A percentile compares a stretch with the other conserved stretches of the same genome.
Conservation (phyloP, 2,888 invertebrate genomes). For the Folsomia manolachei region DNA sequence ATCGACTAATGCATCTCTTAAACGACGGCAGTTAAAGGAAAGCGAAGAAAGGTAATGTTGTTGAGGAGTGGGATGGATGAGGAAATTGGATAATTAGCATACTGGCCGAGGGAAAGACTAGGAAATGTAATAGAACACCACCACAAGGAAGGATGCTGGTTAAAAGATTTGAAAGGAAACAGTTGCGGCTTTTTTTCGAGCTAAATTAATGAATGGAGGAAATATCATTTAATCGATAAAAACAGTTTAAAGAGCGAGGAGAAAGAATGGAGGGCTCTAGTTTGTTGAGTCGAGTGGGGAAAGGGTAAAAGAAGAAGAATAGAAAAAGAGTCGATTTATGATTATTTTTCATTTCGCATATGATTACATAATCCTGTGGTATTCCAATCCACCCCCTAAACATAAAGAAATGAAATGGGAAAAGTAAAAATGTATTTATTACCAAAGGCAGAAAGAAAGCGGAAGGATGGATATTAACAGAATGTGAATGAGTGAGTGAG, state of each 20-base stretch:
- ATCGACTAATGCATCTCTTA: background rate
- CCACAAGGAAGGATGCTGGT: background rate
- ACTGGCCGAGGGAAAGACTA: constrained; percentile 17
- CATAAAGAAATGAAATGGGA: constrained; percentile 23
- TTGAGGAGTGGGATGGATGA: background rate
- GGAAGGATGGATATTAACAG: background rate
- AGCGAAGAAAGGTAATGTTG: constrained; percentile 6
- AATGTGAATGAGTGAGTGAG: too few relatives aligned
- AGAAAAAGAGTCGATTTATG: constrained; percentile 38
- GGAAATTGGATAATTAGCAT: constrained; percentile 26
- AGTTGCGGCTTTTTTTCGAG: constrained; percentile 8
- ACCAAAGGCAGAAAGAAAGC: constrained; percentile 29
- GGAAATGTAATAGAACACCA: background rate
- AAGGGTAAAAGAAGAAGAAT: constrained; percentile 10
- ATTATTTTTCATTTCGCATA: constrained; percentile 47
- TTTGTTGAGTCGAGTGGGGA: constrained; percentile 14
- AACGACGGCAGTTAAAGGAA: constrained; percentile 5
- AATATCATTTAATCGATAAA: constrained; percentile 44
- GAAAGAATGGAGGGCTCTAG: too few relatives aligned
- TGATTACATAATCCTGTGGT: constrained; percentile 44
- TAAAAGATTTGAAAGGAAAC: constrained; percentile 9
- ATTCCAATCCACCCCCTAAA: constrained; percentile 7
- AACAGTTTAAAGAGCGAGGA: constrained; percentile 24
- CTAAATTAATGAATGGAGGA: constrained; percentile 29
- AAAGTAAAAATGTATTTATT: constrained; percentile 33